These are phyloP conservation scores for Brachyalestes nurse DNA, from an alignment of 2,797 vertebrate genomes.

Conservation along the genomic window DNA sequence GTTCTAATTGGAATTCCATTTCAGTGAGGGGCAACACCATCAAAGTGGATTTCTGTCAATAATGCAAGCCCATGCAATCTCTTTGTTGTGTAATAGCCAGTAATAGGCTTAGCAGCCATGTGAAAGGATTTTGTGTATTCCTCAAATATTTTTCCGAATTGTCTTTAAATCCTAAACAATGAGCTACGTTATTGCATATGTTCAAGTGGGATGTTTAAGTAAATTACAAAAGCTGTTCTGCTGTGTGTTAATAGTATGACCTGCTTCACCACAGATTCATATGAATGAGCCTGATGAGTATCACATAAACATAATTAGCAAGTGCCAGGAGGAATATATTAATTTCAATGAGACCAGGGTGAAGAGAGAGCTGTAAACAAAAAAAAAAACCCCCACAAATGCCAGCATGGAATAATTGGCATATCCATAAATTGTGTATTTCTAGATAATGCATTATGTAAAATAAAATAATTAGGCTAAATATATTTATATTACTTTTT, in stretches of 20 bases:
- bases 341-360: constrained; percentile 24
- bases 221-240: constrained; percentile 15
- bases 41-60: constrained; percentile 39
- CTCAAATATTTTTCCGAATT: constrained; percentile 41
- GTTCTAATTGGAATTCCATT: constrained; percentile 39
- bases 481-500: not conserved
- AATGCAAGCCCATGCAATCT: constrained; percentile 24
- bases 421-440: no score
- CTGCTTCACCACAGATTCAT: constrained; percentile 7
- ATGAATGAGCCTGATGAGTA: constrained; percentile 11
- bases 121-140: constrained; percentile 44
- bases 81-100: constrained; percentile 46
- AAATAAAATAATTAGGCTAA: not conserved
- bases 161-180: constrained; percentile 39
- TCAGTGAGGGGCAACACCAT: constrained; percentile 25
- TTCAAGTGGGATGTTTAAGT: constrained; percentile 9
- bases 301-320: constrained; percentile 31
- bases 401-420: constrained; percentile 5
- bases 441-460: no score
- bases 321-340: constrained; percentile 11
- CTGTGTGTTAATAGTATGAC: constrained; percentile 15
- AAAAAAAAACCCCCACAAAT: constrained; percentile 20
- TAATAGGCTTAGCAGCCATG: constrained; percentile 41
- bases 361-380: constrained; percentile 17
- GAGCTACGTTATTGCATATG: constrained; percentile 32